phyloP scores from a whole-genome alignment of 2,797 vertebrate genomes.

The Poeciliopsis infans region DNA sequence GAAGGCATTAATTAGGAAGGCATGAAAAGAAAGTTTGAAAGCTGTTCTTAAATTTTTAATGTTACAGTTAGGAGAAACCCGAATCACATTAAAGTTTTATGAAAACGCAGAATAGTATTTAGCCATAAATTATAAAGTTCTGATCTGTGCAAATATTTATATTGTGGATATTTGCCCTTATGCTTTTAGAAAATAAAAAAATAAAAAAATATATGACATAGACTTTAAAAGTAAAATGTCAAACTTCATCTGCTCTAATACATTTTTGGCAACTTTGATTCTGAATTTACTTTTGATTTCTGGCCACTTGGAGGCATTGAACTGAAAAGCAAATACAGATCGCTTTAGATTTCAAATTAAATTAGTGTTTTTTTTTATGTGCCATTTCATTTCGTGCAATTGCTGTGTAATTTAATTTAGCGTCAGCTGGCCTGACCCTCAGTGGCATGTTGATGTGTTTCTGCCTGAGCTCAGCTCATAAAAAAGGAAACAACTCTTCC shows the following conservation, averaged over 20 bases:
- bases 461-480: constrained; percentile 33
- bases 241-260: not conserved
- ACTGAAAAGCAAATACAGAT: not conserved
- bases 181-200: not conserved
- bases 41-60: not conserved
- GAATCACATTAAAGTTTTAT: not conserved
- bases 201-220: not conserved
- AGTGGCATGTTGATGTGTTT: constrained; percentile 34
- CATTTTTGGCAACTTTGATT: not conserved
- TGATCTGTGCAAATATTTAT: not conserved
- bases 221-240: not conserved
- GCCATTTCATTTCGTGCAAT: constrained; percentile 17
- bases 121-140: not conserved
- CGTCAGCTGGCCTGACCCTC: constrained; percentile 56
- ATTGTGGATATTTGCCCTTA: not conserved
- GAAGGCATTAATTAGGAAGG: not conserved
- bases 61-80: not conserved
- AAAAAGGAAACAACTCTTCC: constrained; percentile 62
- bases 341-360: not conserved
- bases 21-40: not conserved
- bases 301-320: not conserved
- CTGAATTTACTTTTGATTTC: not conserved
- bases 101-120: not conserved
- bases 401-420: constrained; percentile 22
- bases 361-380: constrained; percentile 14